Evolutionary conservation across 2,113 vertebrate genomes (phyloP), one percentile per base, ranked within the genome.

Genomic region (Coturnix japonica): DNA sequence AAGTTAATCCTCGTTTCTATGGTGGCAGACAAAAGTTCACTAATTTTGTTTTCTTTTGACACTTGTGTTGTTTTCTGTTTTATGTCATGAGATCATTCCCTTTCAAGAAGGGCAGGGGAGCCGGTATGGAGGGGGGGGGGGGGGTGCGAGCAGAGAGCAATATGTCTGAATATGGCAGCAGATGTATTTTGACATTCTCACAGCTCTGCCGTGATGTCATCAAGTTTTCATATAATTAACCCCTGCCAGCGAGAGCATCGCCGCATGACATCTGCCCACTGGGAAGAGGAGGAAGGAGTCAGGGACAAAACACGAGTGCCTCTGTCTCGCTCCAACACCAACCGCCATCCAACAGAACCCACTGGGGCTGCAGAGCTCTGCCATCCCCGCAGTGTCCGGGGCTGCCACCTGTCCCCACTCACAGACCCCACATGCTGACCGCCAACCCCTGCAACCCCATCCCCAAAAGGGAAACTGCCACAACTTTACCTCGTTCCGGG

Each of bases 1-100:
- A 97, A 97, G 96, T 98, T 98, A 98, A 99, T 98, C 98, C 97
- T 90, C 51, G 97, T 99, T 98, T 99, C 98, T 98, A 98, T 98
- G 98, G 98, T 97, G 98, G 98, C 98, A 98, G 98, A 98, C 98
- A 97, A 97, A 98, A 98, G 97, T 98, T 98, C 97, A 97, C 97
- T 97, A 97, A 98, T 98, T 98, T 97, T 98, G 97, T 98, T 98
- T 98, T 98, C 97, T 97, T 97, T 97, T 97, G 95, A 98, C 95
- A 97, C 97, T 97, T 96, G 97, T 97, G 96, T 98, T 98, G 97
- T 98, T 98, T 98, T 98, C 98, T 98, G 97, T 96, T 97, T 94
- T 96, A 96, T 97, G 95, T 97, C 95, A 96, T 96, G 96, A 98
- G 97, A 98, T 97, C 97, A 98, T 95, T 97, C 95, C 92, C 91